Evolutionary conservation across 1,140 invertebrate genomes (phyloP), one percentile per base, ranked within the genome.

Genomic region (Diabrotica undecimpunctata): DNA sequence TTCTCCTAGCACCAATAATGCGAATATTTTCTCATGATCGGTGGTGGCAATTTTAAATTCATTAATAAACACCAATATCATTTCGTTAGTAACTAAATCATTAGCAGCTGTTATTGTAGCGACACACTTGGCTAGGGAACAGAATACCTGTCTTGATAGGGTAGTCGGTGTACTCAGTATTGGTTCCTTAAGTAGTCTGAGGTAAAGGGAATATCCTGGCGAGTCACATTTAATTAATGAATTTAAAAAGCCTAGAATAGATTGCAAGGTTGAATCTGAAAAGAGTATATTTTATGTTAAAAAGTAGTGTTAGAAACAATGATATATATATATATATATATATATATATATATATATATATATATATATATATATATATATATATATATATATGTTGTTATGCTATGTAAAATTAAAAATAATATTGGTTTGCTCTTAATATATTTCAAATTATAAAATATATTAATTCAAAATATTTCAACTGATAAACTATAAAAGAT

Each of bases 41-140:
- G 83, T 84, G 72, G 83, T 78, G 61, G 85, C 85, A 66, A 83
- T 85, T 72, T 92, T 86, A 11, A 96, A 86, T 76, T 98, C 94
- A 57, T 87, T 84, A 41, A 97, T 85, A 78, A 97, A 94, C 66
- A 91, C 87, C 61, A 90, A 87, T 13, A 96, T 93, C 59, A 97
- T 88, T n/a, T 86, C 84, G 25, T 90, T 79, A 35, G 90, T 90
- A 75, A 90, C 91, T 64, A 84, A 81, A 8, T 85, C 82, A 77
- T 85, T 90, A 71, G 86, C 90, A 38, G 95, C 87, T 8, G 94
- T 94, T 36, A 98, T 84, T 0, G 95, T 94, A 9, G 95, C 95
- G 50, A 97, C 93, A 81, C 95, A 98, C 79, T 97, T 97, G 0
- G 96, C 96, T 66, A 97, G 86, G 7, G 93, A 95, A 79, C 94